Evolutionary conservation across 2,797 vertebrate genomes (phyloP), one percentile per base, ranked within the genome.

Genomic region (Muraenolepis orangiensis): DNA sequence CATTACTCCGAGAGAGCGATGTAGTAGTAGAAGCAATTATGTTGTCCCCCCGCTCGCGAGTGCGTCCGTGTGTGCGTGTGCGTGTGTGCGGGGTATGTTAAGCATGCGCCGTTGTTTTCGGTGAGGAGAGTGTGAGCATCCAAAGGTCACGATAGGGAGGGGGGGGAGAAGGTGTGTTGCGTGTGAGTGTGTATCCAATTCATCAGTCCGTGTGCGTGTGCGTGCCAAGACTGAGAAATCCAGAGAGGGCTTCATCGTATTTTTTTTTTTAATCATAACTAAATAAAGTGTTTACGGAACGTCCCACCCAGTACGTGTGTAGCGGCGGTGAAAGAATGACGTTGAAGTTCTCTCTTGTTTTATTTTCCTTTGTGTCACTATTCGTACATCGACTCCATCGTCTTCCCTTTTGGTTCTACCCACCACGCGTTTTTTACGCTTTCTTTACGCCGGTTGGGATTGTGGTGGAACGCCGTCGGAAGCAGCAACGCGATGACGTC

Each of bases 11-110:
- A 18, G 32, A 42, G 12, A 12, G 38, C 1, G 13, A n/a, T n/a
- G n/a, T n/a, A n/a, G n/a, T n/a, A n/a, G 87, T 89, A 78, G 78
- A 84, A 68, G 81, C 82, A 88, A 87, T 90, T 81, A 83, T 72
- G 72, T 77, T 84, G 86, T 87, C 86, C 80, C 82, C 85, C 80
- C n/a, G n/a, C n/a, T n/a, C n/a, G n/a, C n/a, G n/a, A n/a, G 42
- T 42, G 42, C 23, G 20, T n/a, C 6, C 1, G 51, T n/a, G 20
- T n/a, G 51, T 23, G 51, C 6, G 1, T n/a, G 51, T 23, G 51
- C 23, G 7, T 57, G 51, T 2, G 8, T 14, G 12, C 36, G 10
- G 6, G n/a, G 23, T 57, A 20, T 10, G 1, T 57, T 57, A 57
- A 57, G 51, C 20, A 23, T 57, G n/a, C 20, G 11, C 51, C 51